Evolutionary conservation across 1,140 invertebrate genomes (phyloP).

Genomic region (Sycophaga agraensis): DNA sequence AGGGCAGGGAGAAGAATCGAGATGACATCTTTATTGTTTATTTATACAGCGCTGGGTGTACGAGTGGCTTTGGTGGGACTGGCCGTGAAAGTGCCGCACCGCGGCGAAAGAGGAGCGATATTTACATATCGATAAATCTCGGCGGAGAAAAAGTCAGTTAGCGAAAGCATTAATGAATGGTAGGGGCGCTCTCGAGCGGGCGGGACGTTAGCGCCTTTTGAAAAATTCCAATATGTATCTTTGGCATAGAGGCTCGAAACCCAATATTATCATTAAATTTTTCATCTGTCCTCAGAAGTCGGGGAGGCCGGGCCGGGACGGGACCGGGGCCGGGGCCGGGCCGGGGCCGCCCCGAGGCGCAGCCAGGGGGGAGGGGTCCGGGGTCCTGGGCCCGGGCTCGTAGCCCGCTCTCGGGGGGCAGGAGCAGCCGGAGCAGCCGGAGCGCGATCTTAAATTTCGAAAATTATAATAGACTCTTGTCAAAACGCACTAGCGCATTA

Average conservation of each 20-base stretch:
- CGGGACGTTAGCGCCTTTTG: slow-evolving; percentile 4
- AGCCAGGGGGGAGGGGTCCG: too few relatives aligned
- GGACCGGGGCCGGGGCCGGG: too few relatives aligned
- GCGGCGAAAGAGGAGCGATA: slow-evolving; percentile 5
- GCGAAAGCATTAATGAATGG: slow-evolving; percentile 17
- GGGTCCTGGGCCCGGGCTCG: too few relatives aligned
- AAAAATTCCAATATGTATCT: slow-evolving; percentile 25
- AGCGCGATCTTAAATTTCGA: slow-evolving; percentile 27
- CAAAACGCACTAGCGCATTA: slow-evolving; percentile 25
- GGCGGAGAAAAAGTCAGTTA: slow-evolving; percentile 18
- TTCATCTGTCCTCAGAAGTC: slow-evolving; percentile 26
- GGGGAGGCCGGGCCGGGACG: background rate
- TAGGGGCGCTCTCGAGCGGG: background rate
- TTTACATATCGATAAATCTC: slow-evolving; percentile 23
- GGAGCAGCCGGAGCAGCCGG: background rate
- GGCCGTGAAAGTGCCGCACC: too few relatives aligned
- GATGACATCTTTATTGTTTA: too few relatives aligned
- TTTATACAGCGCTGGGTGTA: too few relatives aligned
- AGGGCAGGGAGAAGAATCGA: too few relatives aligned
- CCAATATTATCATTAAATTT: slow-evolving; percentile 30
- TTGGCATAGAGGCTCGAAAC: slow-evolving; percentile 18
- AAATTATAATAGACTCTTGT: slow-evolving; percentile 32
- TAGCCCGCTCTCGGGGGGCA: too few relatives aligned
- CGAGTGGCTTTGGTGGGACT: too few relatives aligned
- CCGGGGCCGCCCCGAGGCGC: too few relatives aligned